These are phyloP conservation scores for Folsomia manolachei DNA, from an alignment of 2,888 invertebrate species.

Conservation along the genomic window DNA sequence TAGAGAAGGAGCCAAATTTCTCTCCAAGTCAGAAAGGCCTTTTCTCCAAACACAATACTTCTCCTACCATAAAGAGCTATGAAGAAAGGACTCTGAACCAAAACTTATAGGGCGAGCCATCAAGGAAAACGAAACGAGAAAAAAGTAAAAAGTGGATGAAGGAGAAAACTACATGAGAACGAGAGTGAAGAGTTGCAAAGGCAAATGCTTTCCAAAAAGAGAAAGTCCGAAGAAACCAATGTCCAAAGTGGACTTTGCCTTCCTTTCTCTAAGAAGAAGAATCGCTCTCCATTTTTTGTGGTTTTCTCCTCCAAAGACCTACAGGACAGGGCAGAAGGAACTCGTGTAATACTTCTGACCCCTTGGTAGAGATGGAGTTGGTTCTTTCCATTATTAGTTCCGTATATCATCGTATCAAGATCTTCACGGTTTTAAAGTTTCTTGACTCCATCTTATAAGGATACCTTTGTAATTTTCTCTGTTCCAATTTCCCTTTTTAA, in stretches of 20 bases:
- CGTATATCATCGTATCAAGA: too few species aligned
- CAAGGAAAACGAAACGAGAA: too few species aligned
- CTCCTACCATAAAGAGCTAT: too few species aligned
- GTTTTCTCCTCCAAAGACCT: constrained; percentile 1
- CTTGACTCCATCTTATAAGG: too few species aligned
- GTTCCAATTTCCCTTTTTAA: too few species aligned
- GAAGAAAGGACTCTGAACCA: too few species aligned
- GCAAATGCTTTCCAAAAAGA: not conserved
- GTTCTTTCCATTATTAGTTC: not conserved
- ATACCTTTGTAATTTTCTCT: too few species aligned
- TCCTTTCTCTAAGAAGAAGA: not conserved
- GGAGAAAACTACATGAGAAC: not conserved
- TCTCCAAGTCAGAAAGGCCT: constrained; percentile 11
- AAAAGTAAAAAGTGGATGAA: not conserved
- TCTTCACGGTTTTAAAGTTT: too few species aligned
- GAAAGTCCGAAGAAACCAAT: not conserved
- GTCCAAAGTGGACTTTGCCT: constrained; percentile 3
- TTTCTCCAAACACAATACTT: constrained; percentile 3
- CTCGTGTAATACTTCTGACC: not conserved
- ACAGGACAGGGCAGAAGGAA: too few species aligned
- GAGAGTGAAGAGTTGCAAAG: too few species aligned
- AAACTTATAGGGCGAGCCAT: too few species aligned
- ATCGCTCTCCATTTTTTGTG: not conserved
- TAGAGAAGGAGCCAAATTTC: constrained; percentile 16
- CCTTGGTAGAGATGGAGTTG: not conserved